Evolutionary conservation across 2,888 invertebrate species (phyloP).

Genomic region (Deilephila porcellus): DNA sequence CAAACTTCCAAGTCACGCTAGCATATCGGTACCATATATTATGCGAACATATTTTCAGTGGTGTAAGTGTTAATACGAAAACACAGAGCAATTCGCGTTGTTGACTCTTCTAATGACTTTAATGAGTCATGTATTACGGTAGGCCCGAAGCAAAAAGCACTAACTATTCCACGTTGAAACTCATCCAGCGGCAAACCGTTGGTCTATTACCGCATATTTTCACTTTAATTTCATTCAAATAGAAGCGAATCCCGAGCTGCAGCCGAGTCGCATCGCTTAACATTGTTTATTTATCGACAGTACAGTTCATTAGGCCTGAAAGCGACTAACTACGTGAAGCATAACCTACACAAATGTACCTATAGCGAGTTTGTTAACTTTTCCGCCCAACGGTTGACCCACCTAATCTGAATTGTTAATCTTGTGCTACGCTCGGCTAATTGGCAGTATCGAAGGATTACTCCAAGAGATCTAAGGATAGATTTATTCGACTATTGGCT

Average conservation of each 20-base stretch:
- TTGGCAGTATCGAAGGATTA: conserved; percentile 66
- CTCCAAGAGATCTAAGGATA: conserved; percentile 50
- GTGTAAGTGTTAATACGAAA: background rate
- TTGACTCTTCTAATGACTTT: conserved; percentile 12
- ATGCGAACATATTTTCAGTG: background rate
- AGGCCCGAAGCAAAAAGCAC: conserved; percentile 29
- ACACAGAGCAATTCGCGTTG: conserved; percentile 2
- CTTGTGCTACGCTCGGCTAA: conserved; percentile 65
- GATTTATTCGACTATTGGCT: conserved; percentile 69
- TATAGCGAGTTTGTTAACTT: conserved; percentile 43
- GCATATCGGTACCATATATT: background rate
- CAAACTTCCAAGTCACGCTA: background rate
- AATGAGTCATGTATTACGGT: conserved; percentile 22
- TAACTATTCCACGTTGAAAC: conserved; percentile 23
- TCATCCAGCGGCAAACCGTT: conserved; percentile 32
- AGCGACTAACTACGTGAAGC: conserved; percentile 41
- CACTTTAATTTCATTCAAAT: conserved; percentile 48
- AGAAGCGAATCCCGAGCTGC: conserved; percentile 42
- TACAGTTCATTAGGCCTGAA: conserved; percentile 63
- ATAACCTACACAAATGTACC: conserved; percentile 24
- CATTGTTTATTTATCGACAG: conserved; percentile 51
- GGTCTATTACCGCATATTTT: conserved; percentile 41
- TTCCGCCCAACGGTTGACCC: conserved; percentile 51
- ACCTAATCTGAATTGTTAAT: conserved; percentile 79
- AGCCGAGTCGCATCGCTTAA: conserved; percentile 49